Evolutionary conservation across 2,888 invertebrate genomes (phyloP).

Genomic region (Emmelina monodactyla): DNA sequence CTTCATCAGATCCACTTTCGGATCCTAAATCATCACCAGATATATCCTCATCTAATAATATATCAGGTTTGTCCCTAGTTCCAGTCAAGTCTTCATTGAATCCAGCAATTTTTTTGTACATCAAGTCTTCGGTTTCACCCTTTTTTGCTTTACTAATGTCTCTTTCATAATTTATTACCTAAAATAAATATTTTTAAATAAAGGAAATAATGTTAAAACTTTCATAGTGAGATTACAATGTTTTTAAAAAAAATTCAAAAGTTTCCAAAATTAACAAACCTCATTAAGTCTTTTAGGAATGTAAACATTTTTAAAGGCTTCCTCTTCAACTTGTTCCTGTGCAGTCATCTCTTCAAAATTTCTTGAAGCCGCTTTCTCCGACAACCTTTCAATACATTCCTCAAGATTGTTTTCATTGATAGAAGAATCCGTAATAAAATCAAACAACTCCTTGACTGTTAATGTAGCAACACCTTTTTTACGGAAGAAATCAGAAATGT

Average conservation of each 20-base stretch:
- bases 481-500: slow-evolving; percentile 89
- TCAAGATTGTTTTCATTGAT: slow-evolving; percentile 85
- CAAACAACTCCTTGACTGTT: slow-evolving; percentile 90
- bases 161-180: slow-evolving; percentile 85
- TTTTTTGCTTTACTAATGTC: slow-evolving; percentile 84
- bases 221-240: no score
- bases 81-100: slow-evolving; percentile 82
- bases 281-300: slow-evolving; percentile 94
- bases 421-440: slow-evolving; percentile 93
- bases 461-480: slow-evolving; percentile 91
- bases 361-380: slow-evolving; percentile 71
- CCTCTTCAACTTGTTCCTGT: slow-evolving; percentile 84
- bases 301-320: slow-evolving; percentile 91
- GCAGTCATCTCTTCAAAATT: slow-evolving; percentile 72
- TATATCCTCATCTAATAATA: slow-evolving; percentile 55
- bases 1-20: slow-evolving; percentile 29
- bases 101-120: slow-evolving; percentile 88
- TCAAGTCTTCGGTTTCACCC: slow-evolving; percentile 75
- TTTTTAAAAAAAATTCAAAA: no score
- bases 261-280: no score
- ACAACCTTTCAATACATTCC: slow-evolving; percentile 76
- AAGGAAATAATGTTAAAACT: neutral
- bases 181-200: slow-evolving; percentile 16
- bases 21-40: slow-evolving; percentile 21
- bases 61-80: slow-evolving; percentile 71